Evolutionary conservation across 1,140 invertebrate species (phyloP).

Genomic region (Laodelphax striatellus): DNA sequence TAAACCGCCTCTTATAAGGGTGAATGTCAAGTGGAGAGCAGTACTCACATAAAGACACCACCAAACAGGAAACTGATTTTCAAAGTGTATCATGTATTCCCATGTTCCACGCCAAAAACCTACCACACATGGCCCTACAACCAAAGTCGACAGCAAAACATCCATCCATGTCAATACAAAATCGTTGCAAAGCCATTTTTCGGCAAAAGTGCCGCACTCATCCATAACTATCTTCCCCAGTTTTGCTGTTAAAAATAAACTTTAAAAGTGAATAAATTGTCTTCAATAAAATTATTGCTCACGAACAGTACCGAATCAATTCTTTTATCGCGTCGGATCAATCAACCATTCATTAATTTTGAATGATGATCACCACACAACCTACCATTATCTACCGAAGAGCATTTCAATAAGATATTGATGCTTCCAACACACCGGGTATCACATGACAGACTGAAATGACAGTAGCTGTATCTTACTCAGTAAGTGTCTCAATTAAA

Average conservation of each 20-base stretch:
- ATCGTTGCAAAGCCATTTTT: background rate
- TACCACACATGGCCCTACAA: constrained; percentile 66
- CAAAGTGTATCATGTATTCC: constrained; percentile 59
- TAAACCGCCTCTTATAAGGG: constrained; percentile 13
- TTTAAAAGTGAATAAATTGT: too few species aligned
- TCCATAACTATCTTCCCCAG: background rate
- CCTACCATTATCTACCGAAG: too few species aligned
- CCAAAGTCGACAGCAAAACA: constrained; percentile 52
- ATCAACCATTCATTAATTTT: too few species aligned
- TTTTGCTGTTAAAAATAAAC: background rate
- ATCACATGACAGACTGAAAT: too few species aligned
- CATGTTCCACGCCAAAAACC: constrained; percentile 76
- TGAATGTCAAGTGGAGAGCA: constrained; percentile 12
- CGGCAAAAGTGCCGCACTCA: background rate
- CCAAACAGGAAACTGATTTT: constrained; percentile 30
- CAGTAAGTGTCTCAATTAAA: too few species aligned
- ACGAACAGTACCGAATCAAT: too few species aligned
- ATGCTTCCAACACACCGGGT: too few species aligned
- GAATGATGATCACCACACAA: too few species aligned
- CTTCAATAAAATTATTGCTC: too few species aligned
- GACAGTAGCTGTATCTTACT: too few species aligned
- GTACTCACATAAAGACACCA: constrained; percentile 5
- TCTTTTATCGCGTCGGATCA: too few species aligned
- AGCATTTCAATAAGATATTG: too few species aligned
- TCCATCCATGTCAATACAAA: constrained; percentile 42